Conservation (phyloP, 1,140 invertebrate genomes). For the Pseudomyrmex sp. region DNA sequence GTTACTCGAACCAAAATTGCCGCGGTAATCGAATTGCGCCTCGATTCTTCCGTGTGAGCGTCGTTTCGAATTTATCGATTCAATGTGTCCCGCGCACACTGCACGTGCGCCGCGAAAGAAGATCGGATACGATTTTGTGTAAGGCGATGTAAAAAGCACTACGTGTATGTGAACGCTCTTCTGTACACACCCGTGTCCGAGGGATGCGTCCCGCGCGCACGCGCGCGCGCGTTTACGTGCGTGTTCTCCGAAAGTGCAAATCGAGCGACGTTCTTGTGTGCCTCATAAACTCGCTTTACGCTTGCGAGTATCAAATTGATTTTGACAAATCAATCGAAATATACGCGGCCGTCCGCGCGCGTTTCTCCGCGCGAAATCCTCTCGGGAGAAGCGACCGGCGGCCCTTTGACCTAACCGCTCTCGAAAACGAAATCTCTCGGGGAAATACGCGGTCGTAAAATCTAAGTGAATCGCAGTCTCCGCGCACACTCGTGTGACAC, state of each 20-base stretch:
- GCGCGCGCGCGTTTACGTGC: slow-evolving; percentile 36
- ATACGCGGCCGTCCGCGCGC: neutral
- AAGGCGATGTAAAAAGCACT: slow-evolving; percentile 22
- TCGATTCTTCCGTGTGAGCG: slow-evolving; percentile 17
- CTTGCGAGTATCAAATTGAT: slow-evolving; percentile 53
- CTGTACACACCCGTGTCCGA: slow-evolving; percentile 27
- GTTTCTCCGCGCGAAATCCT: too few relatives aligned
- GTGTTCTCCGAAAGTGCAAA: slow-evolving; percentile 42
- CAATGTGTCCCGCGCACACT: neutral
- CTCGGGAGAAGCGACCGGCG: too few relatives aligned
- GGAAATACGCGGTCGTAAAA: slow-evolving; percentile 54
- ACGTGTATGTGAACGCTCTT: too few relatives aligned
- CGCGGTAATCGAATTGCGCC: slow-evolving; percentile 33
- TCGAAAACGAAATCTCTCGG: slow-evolving; percentile 25
- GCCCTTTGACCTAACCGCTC: slow-evolving; percentile 31
- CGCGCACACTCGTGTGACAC: neutral
- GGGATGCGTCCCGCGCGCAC: neutral
- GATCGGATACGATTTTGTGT: slow-evolving; percentile 31
- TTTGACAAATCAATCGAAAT: slow-evolving; percentile 62
- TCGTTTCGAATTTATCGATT: slow-evolving; percentile 48
- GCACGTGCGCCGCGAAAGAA: neutral
- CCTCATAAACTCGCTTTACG: slow-evolving; percentile 38
- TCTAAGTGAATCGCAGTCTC: slow-evolving; percentile 1
- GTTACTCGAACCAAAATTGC: slow-evolving; percentile 18
- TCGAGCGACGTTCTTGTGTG: slow-evolving; percentile 17